Conservation (phyloP, 2,888 invertebrate genomes). For the Protonemura montana region DNA sequence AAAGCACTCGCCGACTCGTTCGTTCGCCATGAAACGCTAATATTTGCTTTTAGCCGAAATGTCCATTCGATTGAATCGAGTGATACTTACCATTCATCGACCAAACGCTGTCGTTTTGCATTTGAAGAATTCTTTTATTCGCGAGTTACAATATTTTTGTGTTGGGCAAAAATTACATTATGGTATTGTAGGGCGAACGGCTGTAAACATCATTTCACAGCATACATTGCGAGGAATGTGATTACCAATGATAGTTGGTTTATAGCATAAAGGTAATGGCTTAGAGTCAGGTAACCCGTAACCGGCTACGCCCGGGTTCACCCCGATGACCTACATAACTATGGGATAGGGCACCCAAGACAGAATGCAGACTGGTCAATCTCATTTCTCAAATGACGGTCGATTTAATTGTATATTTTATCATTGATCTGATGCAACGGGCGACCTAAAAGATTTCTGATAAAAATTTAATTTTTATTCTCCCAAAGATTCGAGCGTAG, state of each 20-base stretch:
- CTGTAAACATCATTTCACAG: neutral
- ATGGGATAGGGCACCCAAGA: neutral
- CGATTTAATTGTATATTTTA: neutral
- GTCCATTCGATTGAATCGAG: neutral
- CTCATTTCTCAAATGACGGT: neutral
- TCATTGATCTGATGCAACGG: neutral
- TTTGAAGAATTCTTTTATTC: neutral
- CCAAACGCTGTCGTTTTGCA: neutral
- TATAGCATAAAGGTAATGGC: neutral
- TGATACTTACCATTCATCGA: neutral
- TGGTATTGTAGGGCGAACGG: neutral
- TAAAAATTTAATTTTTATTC: neutral
- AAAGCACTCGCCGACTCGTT: neutral
- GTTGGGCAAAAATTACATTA: neutral
- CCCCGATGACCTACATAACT: neutral
- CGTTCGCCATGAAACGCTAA: neutral
- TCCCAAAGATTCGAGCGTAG: too few relatives aligned
- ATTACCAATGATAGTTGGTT: neutral
- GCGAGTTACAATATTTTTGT: too few relatives aligned
- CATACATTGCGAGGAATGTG: neutral
- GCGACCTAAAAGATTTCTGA: neutral
- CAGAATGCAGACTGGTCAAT: neutral
- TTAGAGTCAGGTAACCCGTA: neutral
- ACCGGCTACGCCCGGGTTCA: neutral
- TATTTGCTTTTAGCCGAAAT: constrained; percentile 12